Conservation (phyloP, 92 coral and sea anemone genomes). For the Palythoa grandis region DNA sequence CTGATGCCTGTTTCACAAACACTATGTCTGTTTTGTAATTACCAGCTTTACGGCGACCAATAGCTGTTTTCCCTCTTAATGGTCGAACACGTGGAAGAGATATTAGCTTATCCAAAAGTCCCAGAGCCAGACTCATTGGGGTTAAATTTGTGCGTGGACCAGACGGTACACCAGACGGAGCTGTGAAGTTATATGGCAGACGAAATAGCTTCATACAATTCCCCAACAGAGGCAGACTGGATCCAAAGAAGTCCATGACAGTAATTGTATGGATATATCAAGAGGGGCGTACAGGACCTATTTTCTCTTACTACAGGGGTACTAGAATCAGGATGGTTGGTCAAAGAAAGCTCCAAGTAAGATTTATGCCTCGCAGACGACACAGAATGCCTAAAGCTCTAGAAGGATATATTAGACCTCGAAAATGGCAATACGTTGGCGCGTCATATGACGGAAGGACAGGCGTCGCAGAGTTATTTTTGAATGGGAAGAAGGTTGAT, state of each 20-base stretch:
- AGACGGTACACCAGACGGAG: slow-evolving; percentile 22
- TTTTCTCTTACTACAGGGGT: slow-evolving; percentile 34
- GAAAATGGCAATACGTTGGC: slow-evolving; percentile 32
- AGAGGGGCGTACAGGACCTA: slow-evolving; percentile 6
- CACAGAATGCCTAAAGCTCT: background rate
- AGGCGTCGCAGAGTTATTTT: slow-evolving; percentile 3
- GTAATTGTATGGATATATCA: slow-evolving; percentile 18
- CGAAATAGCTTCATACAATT: slow-evolving; percentile 8
- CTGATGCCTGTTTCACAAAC: too few relatives aligned
- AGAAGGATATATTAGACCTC: slow-evolving; percentile 6
- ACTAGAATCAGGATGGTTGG: background rate
- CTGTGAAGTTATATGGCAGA: slow-evolving; percentile 11
- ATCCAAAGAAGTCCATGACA: slow-evolving; percentile 16
- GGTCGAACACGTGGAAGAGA: slow-evolving; percentile 7
- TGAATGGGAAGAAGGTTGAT: slow-evolving; percentile 6
- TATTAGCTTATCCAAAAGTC: slow-evolving; percentile 18
- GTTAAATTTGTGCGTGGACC: slow-evolving; percentile 17
- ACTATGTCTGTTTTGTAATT: background rate
- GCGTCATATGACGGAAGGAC: slow-evolving; percentile 21
- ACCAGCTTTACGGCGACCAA: slow-evolving; percentile 14
- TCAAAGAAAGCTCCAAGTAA: background rate
- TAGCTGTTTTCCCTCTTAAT: slow-evolving; percentile 22
- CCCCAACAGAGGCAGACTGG: slow-evolving; percentile 29
- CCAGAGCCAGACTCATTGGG: background rate
- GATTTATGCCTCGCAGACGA: slow-evolving; percentile 20